phyloP scores from a whole-genome alignment of 2,888 invertebrate species.

The Helleia helle region DNA sequence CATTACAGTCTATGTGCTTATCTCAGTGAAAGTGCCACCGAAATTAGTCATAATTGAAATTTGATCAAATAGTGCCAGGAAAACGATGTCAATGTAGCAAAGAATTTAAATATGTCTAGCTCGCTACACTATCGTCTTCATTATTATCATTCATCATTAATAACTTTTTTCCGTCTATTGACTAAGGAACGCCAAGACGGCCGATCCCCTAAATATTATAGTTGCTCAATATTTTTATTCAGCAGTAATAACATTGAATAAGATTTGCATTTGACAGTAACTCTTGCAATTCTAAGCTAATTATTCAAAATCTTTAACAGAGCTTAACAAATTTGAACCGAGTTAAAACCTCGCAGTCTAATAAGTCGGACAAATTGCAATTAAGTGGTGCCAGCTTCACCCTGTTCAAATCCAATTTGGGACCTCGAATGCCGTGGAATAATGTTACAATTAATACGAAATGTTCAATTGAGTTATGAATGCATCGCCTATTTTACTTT shows the following conservation, averaged over 20 bases:
- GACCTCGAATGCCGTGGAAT: constrained; percentile 12
- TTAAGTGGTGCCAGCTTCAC: constrained; percentile 34
- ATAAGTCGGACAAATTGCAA: constrained; percentile 45
- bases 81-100: no score
- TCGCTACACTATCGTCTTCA: no score
- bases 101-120: no score
- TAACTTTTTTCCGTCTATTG: no score
- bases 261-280: neutral
- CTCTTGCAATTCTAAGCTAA: constrained; percentile 6
- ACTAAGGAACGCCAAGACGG: no score
- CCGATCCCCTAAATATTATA: no score
- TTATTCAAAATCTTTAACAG: constrained; percentile 10
- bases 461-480: constrained; percentile 19
- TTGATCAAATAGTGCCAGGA: no score
- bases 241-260: neutral
- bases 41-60: no score
- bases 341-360: constrained; percentile 19
- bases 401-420: constrained; percentile 40
- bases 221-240: no score
- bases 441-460: constrained; percentile 35
- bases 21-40: no score
- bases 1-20: no score
- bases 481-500: neutral
- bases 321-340: constrained; percentile 11
- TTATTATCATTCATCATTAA: no score